A percentile compares a stretch with the other conserved stretches of the same genome.
Evolutionary conservation across 2,113 vertebrate species (phyloP).

Genomic region (Andinoacara biseriatus): DNA sequence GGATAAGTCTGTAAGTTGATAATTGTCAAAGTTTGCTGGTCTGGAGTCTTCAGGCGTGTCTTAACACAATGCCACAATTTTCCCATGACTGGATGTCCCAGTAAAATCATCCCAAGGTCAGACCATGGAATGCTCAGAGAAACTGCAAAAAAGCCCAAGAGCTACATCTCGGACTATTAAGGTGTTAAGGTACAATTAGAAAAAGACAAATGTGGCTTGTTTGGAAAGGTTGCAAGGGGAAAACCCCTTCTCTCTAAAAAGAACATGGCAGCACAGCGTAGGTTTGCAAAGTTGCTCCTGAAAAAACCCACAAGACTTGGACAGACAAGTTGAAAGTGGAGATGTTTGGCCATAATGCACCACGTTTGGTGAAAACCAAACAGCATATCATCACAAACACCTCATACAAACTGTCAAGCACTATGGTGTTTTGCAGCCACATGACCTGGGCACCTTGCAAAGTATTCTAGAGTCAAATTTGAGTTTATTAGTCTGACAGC

Average conservation of each 20-base stretch:
- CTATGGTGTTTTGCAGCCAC: not conserved
- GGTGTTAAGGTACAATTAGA: not conserved
- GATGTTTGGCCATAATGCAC: not conserved
- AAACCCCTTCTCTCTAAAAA: not conserved
- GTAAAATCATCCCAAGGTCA: not conserved
- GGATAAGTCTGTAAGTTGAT: too few species aligned
- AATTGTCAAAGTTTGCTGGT: not conserved
- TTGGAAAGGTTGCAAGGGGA: too few species aligned
- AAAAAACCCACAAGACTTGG: not conserved
- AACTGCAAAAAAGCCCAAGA: not conserved
- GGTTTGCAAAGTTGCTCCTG: not conserved
- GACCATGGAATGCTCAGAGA: not conserved
- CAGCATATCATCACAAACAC: not conserved
- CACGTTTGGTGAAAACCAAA: not conserved
- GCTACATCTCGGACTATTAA: not conserved
- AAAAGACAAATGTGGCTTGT: not conserved
- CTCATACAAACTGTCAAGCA: not conserved
- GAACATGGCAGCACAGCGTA: not conserved
- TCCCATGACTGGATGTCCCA: not conserved
- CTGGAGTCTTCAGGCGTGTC: not conserved
- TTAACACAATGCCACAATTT: not conserved
- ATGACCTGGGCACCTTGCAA: not conserved
- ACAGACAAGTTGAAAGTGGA: not conserved
- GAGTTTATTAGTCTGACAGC: not conserved
- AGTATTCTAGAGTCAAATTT: not conserved